Percentiles rank a stretch among this genome's conserved stretches.
These are phyloP conservation scores for Drymodes brunneopygia DNA, from an alignment of 2,113 vertebrate genomes.

Conservation along the genomic window DNA sequence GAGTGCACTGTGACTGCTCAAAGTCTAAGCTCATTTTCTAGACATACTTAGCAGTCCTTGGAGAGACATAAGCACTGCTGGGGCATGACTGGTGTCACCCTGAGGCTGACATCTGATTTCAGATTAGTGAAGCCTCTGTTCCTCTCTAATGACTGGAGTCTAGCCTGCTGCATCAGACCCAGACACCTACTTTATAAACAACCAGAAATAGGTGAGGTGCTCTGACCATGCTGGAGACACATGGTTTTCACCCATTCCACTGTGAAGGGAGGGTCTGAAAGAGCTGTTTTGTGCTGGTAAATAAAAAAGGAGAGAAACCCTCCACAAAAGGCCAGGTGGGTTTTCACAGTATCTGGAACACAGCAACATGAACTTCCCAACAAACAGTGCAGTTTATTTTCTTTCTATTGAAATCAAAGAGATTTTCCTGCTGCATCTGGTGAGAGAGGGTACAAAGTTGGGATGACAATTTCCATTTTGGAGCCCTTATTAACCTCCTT, in stretches of 20 bases:
- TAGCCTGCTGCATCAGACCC: background rate
- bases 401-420: background rate
- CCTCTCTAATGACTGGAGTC: background rate
- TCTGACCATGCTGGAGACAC: background rate
- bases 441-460: background rate
- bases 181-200: background rate
- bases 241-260: background rate
- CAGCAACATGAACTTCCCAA: background rate
- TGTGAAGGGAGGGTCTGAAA: background rate
- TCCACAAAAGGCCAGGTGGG: background rate
- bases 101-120: background rate
- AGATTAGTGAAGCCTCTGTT: background rate
- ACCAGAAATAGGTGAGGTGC: background rate
- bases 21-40: background rate
- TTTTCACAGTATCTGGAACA: background rate
- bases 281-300: background rate
- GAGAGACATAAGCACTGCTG: background rate
- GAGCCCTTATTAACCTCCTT: background rate
- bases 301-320: background rate
- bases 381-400: background rate
- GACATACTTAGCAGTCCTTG: background rate
- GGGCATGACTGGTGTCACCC: background rate
- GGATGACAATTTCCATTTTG: background rate
- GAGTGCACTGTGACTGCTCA: background rate
- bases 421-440: slow-evolving; percentile 1